Evolutionary conservation across 2,113 vertebrate genomes (phyloP).

Genomic region (Ceuthmochares aereus): DNA sequence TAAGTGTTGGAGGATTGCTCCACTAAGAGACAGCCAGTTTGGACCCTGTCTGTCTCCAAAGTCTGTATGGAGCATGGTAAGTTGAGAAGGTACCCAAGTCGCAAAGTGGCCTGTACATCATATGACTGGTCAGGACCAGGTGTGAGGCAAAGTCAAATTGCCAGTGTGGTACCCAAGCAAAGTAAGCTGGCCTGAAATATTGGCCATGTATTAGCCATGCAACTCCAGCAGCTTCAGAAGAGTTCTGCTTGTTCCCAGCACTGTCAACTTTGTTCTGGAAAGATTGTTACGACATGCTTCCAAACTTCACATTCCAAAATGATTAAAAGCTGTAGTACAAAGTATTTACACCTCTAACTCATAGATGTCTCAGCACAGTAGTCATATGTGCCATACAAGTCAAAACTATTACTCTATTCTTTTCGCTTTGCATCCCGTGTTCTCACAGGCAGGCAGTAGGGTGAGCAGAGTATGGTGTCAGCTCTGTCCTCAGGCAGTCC

Average conservation of each 20-base stretch:
- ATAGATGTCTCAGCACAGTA: background rate
- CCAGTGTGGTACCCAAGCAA: background rate
- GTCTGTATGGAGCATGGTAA: background rate
- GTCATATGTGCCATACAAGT: background rate
- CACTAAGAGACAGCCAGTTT: background rate
- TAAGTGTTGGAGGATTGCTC: background rate
- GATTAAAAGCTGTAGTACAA: background rate
- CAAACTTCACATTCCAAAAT: background rate
- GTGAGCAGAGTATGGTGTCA: background rate
- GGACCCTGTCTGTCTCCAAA: background rate
- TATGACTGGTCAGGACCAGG: background rate
- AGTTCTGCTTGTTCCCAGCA: background rate
- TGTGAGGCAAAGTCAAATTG: background rate
- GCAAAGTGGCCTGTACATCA: background rate
- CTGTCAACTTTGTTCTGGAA: background rate
- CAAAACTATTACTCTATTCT: background rate
- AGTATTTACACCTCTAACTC: background rate
- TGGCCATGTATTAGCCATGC: background rate
- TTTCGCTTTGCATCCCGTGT: background rate
- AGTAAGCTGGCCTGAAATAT: background rate
- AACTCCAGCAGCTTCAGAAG: background rate
- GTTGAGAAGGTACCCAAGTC: background rate
- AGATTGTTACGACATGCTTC: background rate
- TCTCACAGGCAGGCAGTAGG: background rate
- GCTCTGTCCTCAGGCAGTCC: constrained; percentile 28